phyloP scores from a whole-genome alignment of 2,888 invertebrate genomes.

The Cephus rjabovi region DNA sequence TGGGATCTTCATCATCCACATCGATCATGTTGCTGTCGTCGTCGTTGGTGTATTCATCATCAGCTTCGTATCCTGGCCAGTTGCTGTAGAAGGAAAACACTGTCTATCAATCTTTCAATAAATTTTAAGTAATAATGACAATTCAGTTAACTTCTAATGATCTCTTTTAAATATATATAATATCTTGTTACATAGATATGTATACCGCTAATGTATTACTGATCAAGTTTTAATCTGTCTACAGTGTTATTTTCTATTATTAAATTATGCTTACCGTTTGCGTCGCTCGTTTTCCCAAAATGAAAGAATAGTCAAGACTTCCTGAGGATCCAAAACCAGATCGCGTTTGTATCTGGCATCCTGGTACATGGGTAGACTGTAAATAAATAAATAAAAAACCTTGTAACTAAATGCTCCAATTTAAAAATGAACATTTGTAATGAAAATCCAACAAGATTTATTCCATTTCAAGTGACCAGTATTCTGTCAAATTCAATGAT shows the following conservation, averaged over 20 bases:
- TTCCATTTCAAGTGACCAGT: no score
- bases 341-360: slow-evolving; percentile 62
- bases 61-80: slow-evolving; percentile 49
- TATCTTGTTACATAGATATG: not conserved
- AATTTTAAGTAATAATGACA: not conserved
- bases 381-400: slow-evolving; percentile 19
- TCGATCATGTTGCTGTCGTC: slow-evolving; percentile 50
- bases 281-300: slow-evolving; percentile 62
- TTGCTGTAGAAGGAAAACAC: slow-evolving; percentile 39
- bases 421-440: not conserved
- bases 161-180: no score
- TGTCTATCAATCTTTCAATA: not conserved
- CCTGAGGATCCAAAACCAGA: slow-evolving; percentile 57
- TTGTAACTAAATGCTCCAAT: not conserved
- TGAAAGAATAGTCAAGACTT: slow-evolving; percentile 59
- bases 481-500: not conserved
- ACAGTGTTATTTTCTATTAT: not conserved
- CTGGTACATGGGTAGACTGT: slow-evolving; percentile 50
- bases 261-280: slow-evolving; percentile 41
- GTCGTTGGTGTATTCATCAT: slow-evolving; percentile 59
- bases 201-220: not conserved
- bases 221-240: not conserved
- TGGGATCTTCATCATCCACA: slow-evolving; percentile 56
- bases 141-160: not conserved
- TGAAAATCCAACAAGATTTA: not conserved